Evolutionary conservation across 2,113 vertebrate genomes (phyloP).

Genomic region (Henicopernis longicauda): DNA sequence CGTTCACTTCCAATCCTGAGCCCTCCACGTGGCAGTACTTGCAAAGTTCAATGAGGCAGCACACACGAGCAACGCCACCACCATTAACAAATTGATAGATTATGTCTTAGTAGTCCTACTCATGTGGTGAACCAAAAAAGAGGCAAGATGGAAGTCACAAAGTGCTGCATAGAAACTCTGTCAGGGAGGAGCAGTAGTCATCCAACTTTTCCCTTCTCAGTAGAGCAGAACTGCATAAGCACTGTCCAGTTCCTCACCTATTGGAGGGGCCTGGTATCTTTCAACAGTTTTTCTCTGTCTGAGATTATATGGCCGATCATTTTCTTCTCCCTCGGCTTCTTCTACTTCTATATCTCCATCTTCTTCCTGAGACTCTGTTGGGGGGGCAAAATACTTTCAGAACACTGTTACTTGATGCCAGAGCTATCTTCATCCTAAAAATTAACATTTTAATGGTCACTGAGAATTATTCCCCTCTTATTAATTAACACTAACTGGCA

Average conservation of each 20-base stretch:
- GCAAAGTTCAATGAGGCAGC: neutral
- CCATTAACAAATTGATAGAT: neutral
- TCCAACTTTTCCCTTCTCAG: neutral
- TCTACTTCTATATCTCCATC: constrained; percentile 96
- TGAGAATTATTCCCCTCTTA: neutral
- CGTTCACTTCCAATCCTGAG: accelerated
- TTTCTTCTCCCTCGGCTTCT: constrained; percentile 94
- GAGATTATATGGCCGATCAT: constrained; percentile 93
- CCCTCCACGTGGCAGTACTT: neutral
- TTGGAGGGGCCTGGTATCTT: constrained; percentile 95
- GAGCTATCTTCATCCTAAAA: neutral
- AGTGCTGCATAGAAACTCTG: neutral
- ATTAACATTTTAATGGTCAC: neutral
- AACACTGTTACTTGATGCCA: neutral
- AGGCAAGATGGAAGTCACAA: neutral
- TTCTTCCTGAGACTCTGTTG: constrained; percentile 91
- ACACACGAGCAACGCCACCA: neutral
- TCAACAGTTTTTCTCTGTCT: constrained; percentile 98
- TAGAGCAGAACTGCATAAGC: neutral
- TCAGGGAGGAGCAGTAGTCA: neutral
- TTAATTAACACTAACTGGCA: neutral
- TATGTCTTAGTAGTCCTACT: no score
- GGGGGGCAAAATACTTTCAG: neutral
- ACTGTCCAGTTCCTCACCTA: constrained; percentile 75
- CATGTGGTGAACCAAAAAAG: neutral